Base-by-base conservation (phyloP, 2,113 vertebrate species). In the Etheostoma spectabile region DNA sequence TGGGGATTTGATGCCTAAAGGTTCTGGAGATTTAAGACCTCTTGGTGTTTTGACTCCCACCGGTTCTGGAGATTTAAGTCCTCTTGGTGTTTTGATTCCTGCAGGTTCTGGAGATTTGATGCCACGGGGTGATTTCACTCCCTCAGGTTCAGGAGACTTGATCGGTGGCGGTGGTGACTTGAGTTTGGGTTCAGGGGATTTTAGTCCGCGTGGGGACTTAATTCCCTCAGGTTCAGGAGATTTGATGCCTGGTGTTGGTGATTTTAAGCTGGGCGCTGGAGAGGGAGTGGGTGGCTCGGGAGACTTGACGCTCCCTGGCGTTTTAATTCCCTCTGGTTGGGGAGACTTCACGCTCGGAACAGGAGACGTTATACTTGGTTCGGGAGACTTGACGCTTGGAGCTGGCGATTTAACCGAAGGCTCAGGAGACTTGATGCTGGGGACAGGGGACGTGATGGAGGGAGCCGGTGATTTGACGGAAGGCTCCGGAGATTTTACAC, bases 111-210 rank as follows among this genome's bases (percentile, higher is more conserved):
- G 91, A 52, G 92, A 93, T 84, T 89, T 93, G 3, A 91, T 2
- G 10, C 89, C 77, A 0, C 70, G 61, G 1, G 84, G 65, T 8
- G 82, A 71, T 67, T 93, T 93, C 8, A 69, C 12, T 56, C 53
- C 86, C 30, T 83, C 87, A 15, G 89, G 79, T 67, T 89, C 90
- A 4, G 88, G 93, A 35, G 76, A 94, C 83, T 95, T 96, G 21
- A 92, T 69, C 93, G 72, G 92, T 51, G 81, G 21, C 24, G 83
- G 18, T 21, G 97, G 97, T 62, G 97, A 97, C 87, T 92, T 99
- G 10, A 97, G 93, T 88, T 89, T 88, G 85, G 95, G 96, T 63
- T 91, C 90, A 68, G 97, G 97, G 90, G 97, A 97, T 83, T 95
- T 95, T 65, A 93, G 10, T 63, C 80, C 75, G 19, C 46, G 95